phyloP scores from a whole-genome alignment of 2,797 vertebrate species.

The Etheostoma perlongum region DNA sequence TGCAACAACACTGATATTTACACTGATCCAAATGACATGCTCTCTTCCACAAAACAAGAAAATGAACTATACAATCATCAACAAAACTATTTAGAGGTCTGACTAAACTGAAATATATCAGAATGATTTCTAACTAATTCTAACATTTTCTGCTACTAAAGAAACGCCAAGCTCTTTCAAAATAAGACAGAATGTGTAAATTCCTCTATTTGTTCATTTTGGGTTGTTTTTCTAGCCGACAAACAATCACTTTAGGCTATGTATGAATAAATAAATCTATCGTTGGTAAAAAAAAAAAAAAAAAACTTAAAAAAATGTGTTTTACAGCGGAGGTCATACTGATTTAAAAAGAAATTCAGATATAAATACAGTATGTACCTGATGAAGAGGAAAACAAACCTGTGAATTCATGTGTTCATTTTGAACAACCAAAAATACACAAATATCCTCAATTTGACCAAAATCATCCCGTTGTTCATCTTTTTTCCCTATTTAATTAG shows the following conservation, averaged over 20 bases:
- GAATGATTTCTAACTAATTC: not conserved
- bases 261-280: not conserved
- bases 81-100: not conserved
- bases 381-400: not conserved
- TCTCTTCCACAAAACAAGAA: not conserved
- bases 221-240: not conserved
- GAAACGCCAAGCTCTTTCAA: not conserved
- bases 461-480: not conserved
- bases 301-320: not conserved
- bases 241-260: not conserved
- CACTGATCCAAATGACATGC: slow-evolving; percentile 15
- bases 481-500: not conserved
- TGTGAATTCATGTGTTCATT: too few relatives aligned
- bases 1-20: not conserved
- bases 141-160: not conserved
- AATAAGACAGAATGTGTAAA: not conserved
- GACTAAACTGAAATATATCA: not conserved
- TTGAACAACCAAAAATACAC: not conserved
- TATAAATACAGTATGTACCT: too few relatives aligned
- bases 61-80: not conserved
- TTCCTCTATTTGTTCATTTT: not conserved
- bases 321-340: not conserved
- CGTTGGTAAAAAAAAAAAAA: not conserved
- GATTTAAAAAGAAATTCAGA: not conserved
- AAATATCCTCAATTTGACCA: not conserved